Evolutionary conservation across 2,888 invertebrate genomes (phyloP).

Genomic region (Xanthorhoe designata): DNA sequence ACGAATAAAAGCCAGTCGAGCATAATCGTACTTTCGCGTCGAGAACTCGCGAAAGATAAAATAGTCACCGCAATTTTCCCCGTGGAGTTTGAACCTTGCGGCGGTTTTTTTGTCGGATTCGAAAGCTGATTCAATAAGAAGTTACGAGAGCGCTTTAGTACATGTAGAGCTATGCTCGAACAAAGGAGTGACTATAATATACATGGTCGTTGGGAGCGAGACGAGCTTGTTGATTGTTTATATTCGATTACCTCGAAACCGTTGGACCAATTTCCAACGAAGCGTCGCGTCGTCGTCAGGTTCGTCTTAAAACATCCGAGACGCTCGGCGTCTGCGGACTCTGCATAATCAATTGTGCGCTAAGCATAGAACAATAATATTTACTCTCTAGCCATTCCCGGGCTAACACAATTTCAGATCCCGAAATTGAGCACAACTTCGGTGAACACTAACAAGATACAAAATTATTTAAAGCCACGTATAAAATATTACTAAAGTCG

Average conservation of each 20-base stretch:
- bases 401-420: constrained; percentile 28
- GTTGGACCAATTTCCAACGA: constrained; percentile 55
- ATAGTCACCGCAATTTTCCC: constrained; percentile 74
- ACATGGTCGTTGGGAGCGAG: constrained; percentile 45
- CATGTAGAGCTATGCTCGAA: constrained; percentile 61
- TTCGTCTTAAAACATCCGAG: constrained; percentile 55
- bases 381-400: constrained; percentile 37
- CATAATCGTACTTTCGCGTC: constrained; percentile 71
- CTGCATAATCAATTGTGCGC: constrained; percentile 57
- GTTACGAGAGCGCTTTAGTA: constrained; percentile 58
- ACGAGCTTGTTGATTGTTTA: constrained; percentile 63
- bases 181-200: constrained; percentile 47
- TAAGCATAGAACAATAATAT: constrained; percentile 48
- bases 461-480: constrained; percentile 26
- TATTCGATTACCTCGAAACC: constrained; percentile 64
- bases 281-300: constrained; percentile 40
- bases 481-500: constrained; percentile 28
- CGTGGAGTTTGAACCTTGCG: constrained; percentile 69
- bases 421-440: constrained; percentile 15
- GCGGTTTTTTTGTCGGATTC: constrained; percentile 65
- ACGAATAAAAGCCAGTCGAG: constrained; percentile 77
- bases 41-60: constrained; percentile 70
- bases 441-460: constrained; percentile 15
- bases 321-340: constrained; percentile 39
- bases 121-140: constrained; percentile 73